Conservation (phyloP, 2,797 vertebrate species). For the Alca torda region DNA sequence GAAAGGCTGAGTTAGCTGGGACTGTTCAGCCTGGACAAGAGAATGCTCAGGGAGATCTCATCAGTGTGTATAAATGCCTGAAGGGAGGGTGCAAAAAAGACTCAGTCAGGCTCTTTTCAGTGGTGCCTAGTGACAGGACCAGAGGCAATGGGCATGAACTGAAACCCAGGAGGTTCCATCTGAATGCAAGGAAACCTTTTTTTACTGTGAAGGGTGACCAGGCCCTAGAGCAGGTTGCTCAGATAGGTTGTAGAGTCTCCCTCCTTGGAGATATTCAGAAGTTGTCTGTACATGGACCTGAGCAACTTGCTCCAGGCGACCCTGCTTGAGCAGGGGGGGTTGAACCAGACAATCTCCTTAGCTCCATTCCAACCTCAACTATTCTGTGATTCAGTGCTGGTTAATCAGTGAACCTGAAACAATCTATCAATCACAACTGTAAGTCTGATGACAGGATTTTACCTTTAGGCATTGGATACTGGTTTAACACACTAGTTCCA, state of each 20-base stretch:
- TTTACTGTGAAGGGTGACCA: background rate
- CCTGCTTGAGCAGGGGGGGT: background rate
- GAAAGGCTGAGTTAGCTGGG: background rate
- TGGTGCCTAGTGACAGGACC: background rate
- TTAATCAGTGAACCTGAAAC: background rate
- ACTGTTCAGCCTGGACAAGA: background rate
- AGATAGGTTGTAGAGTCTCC: background rate
- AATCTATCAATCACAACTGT: background rate
- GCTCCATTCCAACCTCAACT: background rate
- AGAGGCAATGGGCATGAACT: background rate
- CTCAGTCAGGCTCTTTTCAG: background rate
- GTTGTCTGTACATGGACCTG: background rate
- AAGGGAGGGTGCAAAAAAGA: background rate
- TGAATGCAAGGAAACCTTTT: background rate
- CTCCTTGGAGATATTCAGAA: background rate
- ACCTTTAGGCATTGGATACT: background rate
- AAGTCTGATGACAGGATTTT: background rate
- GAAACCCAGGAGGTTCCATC: background rate
- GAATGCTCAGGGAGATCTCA: background rate
- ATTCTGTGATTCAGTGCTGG: background rate
- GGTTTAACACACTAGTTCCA: background rate
- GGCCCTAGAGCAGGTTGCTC: background rate
- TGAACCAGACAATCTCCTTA: background rate
- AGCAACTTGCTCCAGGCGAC: background rate
- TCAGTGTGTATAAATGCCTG: background rate